These are phyloP conservation scores for Spermophilus dauricus DNA, from an alignment of 2,113 vertebrate genomes.

Conservation along the genomic window DNA sequence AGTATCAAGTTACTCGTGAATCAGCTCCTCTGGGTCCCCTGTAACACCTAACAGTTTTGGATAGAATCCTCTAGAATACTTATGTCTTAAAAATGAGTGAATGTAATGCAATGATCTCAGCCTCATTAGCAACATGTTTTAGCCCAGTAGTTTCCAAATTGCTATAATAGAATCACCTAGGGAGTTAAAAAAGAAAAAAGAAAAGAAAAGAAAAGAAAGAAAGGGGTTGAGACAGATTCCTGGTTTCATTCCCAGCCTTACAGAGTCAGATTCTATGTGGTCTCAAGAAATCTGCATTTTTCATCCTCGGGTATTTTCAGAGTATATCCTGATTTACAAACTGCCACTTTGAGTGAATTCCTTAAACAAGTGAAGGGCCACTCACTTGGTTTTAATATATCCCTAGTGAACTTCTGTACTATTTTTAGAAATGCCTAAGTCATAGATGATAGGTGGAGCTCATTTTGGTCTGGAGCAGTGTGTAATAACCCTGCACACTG, in stretches of 20 bases:
- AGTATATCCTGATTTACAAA: not conserved
- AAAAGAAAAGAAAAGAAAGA: not conserved
- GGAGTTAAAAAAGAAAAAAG: not conserved
- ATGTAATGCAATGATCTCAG: not conserved
- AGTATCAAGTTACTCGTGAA: not conserved
- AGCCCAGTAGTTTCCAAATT: not conserved
- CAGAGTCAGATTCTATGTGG: too few relatives aligned
- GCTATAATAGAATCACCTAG: not conserved
- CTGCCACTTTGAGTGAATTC: not conserved
- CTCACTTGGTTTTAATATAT: slow-evolving; percentile 57
- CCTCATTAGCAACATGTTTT: not conserved
- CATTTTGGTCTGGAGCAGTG: not conserved
- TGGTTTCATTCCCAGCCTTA: too few relatives aligned
- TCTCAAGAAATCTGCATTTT: not conserved
- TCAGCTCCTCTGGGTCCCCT: not conserved
- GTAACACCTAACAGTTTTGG: not conserved
- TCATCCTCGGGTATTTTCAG: not conserved
- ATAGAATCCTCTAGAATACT: not conserved
- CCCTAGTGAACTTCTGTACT: not conserved
- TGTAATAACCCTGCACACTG: not conserved
- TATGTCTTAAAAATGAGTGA: not conserved
- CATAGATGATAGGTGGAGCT: not conserved
- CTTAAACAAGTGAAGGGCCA: slow-evolving; percentile 20
- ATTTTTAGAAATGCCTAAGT: slow-evolving; percentile 40
- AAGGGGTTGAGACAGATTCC: not conserved